Evolutionary conservation across 2,888 invertebrate genomes (phyloP), one percentile per base, ranked within the genome.

Genomic region (Heliothis peltigera): DNA sequence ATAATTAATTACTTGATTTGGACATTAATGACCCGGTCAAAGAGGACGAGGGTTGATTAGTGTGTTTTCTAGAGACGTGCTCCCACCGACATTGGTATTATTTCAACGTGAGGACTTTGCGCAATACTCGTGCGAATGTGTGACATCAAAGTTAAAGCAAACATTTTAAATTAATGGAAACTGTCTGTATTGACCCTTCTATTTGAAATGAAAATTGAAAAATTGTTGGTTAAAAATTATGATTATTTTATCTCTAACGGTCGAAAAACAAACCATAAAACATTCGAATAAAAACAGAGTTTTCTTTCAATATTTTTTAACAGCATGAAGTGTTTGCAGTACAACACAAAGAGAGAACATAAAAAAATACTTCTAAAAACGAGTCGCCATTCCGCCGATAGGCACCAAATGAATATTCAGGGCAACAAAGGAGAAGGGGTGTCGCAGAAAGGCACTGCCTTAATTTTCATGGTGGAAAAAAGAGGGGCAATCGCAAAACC

Each of bases 1-100:
- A 89, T 92, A 93, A 94, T 93, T 93, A 94, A 95, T 94, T 94
- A 92, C 93, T 92, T 93, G 92, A 93, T 94, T 94, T 92, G 91
- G 93, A 94, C 93, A 94, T 94, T 94, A 94, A 94, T 92, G 94
- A 92, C 90, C 89, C 84, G 86, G 89, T 90, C 91, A 89, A 90
- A 89, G 87, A 84, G 89, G 86, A 91, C 87, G 91, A 90, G 90
- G 92, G 92, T 92, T 91, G 89, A 91, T 92, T 92, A 89, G 90
- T 91, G 88, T 89, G 88, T 89, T 91, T 89, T 88, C 84, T 74
- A 79, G 82, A 84, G 85, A 85, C 83, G 84, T 82, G 84, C 81
- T 78, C 74, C 75, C 79, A 85, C 82, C 80, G 76, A 83, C 85
- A 84, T 83, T 87, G 74, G 78, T 83, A 83, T 80, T 75, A 76